Evolutionary conservation across 2,113 vertebrate species (phyloP).

Genomic region (Atractosteus spatula): DNA sequence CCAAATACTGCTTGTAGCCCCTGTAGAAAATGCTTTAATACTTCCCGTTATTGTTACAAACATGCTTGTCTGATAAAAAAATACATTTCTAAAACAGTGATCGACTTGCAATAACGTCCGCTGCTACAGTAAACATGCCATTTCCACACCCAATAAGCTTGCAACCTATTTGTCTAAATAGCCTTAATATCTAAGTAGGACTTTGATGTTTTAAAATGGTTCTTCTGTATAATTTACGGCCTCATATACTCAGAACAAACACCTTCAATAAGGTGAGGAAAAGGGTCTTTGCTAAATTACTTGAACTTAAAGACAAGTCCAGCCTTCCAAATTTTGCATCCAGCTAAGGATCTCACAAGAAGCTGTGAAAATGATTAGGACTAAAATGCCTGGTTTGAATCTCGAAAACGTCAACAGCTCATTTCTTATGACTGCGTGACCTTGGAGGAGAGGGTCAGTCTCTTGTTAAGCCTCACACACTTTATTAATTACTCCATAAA

Average conservation of each 20-base stretch:
- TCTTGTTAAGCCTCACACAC: conserved; percentile 10
- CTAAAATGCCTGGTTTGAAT: neutral
- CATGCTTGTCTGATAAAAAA: too few relatives aligned
- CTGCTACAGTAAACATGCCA: neutral
- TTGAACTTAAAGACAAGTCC: too few relatives aligned
- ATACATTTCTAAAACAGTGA: too few relatives aligned
- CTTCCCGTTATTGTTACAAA: too few relatives aligned
- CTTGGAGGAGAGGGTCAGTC: conserved; percentile 10
- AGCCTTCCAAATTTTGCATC: neutral
- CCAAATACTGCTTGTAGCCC: too few relatives aligned
- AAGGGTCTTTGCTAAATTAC: too few relatives aligned
- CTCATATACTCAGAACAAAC: conserved; percentile 6
- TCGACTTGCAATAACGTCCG: neutral
- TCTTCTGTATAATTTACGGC: conserved; percentile 20
- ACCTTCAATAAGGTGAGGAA: conserved; percentile 6
- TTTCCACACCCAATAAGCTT: neutral
- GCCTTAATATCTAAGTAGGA: neutral
- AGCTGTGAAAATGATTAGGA: conserved; percentile 15
- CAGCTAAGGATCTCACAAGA: conserved; percentile 12
- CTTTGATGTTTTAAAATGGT: conserved; percentile 11
- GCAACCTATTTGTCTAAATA: neutral
- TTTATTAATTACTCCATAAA: conserved; percentile 22
- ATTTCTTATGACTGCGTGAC: conserved; percentile 3
- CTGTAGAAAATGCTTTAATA: too few relatives aligned
- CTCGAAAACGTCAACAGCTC: conserved; percentile 15